Conservation (phyloP, 2,113 vertebrate species). For the Abramis brama region DNA sequence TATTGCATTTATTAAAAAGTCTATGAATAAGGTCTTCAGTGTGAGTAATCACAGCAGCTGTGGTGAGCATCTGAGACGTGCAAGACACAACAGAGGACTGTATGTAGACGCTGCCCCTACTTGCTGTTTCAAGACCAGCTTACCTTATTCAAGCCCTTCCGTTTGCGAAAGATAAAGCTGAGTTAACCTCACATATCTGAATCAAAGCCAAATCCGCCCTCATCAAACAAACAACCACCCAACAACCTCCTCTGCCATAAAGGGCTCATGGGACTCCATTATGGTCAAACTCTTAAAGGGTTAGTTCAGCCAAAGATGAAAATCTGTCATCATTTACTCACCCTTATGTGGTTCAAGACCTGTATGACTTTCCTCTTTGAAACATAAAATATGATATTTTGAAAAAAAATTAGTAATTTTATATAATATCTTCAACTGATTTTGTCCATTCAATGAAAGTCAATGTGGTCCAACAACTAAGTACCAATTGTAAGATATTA, state of each 20-base stretch:
- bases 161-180: constrained; percentile 20
- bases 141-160: constrained; percentile 10
- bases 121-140: constrained; percentile 36
- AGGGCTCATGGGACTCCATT: not conserved
- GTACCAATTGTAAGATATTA: too few relatives aligned
- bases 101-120: constrained; percentile 15
- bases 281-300: not conserved
- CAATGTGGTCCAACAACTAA: not conserved
- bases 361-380: not conserved
- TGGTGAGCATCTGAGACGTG: constrained; percentile 25
- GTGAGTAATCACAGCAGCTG: constrained; percentile 39
- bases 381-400: not conserved
- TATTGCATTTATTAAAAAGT: constrained; percentile 62
- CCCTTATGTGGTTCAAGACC: not conserved
- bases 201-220: constrained; percentile 25
- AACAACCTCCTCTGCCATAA: not conserved
- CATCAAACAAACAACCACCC: constrained; percentile 3
- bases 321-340: not conserved
- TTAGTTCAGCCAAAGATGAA: too few relatives aligned
- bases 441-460: not conserved
- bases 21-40: constrained; percentile 59
- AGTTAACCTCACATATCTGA: constrained; percentile 29
- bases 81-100: constrained; percentile 48
- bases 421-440: not conserved
- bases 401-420: not conserved